These are phyloP conservation scores for Sitobion miscanthi DNA, from an alignment of 1,140 invertebrate genomes.

Conservation along the genomic window DNA sequence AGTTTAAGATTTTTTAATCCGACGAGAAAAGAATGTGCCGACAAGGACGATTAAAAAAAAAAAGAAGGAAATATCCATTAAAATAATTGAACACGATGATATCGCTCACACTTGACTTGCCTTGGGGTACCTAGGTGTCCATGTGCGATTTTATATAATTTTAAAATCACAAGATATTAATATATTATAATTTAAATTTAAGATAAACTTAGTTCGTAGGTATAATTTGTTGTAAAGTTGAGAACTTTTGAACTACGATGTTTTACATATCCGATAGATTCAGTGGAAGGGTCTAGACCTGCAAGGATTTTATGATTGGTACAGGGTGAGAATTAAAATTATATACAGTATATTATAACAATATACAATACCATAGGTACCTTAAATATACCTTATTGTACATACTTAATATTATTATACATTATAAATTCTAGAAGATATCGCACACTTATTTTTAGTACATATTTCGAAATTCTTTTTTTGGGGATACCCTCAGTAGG, in stretches of 20 bases:
- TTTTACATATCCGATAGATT: neutral
- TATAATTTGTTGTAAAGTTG: neutral
- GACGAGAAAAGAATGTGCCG: neutral
- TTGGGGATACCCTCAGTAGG: no score
- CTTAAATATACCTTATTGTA: no score
- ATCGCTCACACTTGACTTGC: neutral
- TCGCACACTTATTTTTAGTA: no score
- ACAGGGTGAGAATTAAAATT: neutral
- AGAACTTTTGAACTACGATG: neutral
- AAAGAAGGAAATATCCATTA: neutral
- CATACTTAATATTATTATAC: neutral
- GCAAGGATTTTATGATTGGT: neutral
- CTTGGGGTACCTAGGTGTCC: no score
- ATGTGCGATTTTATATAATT: no score
- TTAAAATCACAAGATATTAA: neutral
- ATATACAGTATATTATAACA: neutral
- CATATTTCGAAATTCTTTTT: no score
- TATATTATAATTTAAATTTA: neutral
- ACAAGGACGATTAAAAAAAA: neutral
- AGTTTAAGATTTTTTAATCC: slow-evolving; percentile 15
- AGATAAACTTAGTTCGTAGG: neutral
- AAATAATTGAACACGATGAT: neutral
- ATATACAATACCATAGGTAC: neutral
- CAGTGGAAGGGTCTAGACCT: neutral
- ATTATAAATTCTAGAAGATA: no score